phyloP scores from a whole-genome alignment of 2,113 vertebrate genomes.

The Engystomops pustulosus region DNA sequence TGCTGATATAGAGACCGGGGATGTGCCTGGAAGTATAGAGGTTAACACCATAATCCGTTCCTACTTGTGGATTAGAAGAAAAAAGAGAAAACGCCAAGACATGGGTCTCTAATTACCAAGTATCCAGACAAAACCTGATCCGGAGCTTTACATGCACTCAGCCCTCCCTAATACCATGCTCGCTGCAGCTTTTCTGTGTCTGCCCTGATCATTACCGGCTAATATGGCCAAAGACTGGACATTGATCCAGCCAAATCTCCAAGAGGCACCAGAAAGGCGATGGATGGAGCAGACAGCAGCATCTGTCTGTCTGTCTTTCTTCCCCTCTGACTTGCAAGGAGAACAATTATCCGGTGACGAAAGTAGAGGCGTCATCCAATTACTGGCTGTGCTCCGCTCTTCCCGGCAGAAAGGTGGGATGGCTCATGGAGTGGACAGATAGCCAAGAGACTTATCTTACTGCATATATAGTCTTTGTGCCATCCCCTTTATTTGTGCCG shows the following conservation, averaged over 20 bases:
- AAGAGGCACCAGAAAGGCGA: conserved; percentile 67
- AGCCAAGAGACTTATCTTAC: not conserved
- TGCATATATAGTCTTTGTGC: not conserved
- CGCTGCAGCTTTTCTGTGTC: conserved; percentile 72
- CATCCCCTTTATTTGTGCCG: not conserved
- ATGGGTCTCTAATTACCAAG: conserved; percentile 13
- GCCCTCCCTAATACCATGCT: conserved; percentile 69
- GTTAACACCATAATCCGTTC: not conserved
- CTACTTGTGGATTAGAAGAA: conserved; percentile 60
- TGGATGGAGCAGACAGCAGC: not conserved
- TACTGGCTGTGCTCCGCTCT: not conserved
- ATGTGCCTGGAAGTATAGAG: not conserved
- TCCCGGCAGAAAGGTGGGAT: conserved; percentile 32
- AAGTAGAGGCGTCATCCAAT: conserved; percentile 38
- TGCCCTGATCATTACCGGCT: conserved; percentile 78
- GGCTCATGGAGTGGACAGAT: conserved; percentile 17
- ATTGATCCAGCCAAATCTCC: conserved; percentile 67
- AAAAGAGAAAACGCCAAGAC: conserved; percentile 44
- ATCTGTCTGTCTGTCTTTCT: conserved; percentile 40
- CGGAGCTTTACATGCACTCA: conserved; percentile 66
- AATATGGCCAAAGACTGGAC: conserved; percentile 66
- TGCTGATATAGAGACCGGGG: conserved; percentile 12
- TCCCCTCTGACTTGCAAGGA: not conserved
- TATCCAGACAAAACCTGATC: conserved; percentile 56
- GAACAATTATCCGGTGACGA: conserved; percentile 46